These are phyloP conservation scores for Gambelia wislizenii DNA, from an alignment of 2,797 vertebrate genomes.

Conservation along the genomic window DNA sequence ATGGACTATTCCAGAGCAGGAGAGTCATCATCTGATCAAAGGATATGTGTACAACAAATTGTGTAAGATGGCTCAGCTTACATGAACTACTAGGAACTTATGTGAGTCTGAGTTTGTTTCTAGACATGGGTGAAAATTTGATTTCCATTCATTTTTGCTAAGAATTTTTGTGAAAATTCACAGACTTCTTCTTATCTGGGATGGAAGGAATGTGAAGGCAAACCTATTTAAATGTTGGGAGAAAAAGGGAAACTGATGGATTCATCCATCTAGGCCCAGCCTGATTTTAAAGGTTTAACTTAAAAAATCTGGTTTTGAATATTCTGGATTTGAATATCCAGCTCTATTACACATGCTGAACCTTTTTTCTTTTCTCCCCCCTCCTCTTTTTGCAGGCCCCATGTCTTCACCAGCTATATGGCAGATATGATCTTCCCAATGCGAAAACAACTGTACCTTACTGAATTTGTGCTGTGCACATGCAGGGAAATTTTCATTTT, in stretches of 20 bases:
- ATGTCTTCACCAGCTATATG: background rate
- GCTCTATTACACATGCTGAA: too few relatives aligned
- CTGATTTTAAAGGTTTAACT: background rate
- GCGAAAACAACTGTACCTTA: background rate
- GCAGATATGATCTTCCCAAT: background rate
- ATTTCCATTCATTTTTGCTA: background rate
- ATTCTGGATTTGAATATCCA: background rate
- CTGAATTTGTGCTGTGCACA: background rate
- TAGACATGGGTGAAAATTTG: background rate
- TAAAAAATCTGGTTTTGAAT: background rate
- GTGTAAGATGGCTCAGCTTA: background rate
- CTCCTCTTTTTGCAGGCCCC: too few relatives aligned
- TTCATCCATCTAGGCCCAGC: too few relatives aligned
- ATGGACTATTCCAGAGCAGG: conserved; percentile 30
- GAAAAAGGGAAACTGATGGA: background rate
- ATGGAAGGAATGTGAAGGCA: background rate
- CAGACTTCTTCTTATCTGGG: background rate
- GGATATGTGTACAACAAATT: background rate
- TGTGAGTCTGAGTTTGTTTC: background rate
- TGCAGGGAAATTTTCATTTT: background rate
- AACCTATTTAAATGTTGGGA: background rate
- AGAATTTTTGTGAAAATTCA: background rate
- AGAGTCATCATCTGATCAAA: conserved; percentile 5
- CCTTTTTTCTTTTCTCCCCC: too few relatives aligned
- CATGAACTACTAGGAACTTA: background rate